A percentile compares a stretch with the other conserved stretches of the same genome.
phyloP scores from a whole-genome alignment of 1,140 invertebrate species.

The Drosophila orosa region DNA sequence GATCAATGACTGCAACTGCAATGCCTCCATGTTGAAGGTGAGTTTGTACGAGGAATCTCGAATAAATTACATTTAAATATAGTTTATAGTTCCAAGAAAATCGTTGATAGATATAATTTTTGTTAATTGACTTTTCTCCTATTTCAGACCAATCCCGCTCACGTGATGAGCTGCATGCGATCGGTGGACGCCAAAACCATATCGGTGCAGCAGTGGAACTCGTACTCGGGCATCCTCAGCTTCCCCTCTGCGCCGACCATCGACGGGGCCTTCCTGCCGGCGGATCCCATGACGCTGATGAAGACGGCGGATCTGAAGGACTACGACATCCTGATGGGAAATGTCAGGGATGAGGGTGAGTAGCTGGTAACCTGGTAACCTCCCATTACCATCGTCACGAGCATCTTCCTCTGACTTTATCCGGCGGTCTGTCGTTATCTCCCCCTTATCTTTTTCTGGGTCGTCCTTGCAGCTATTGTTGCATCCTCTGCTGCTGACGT shows the following conservation, averaged over 20 bases:
- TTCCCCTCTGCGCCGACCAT: constrained; percentile 95
- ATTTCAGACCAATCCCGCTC: constrained; percentile 85
- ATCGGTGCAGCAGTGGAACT: constrained; percentile 95
- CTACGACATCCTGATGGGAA: constrained; percentile 93
- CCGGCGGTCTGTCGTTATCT: neutral
- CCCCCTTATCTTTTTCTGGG: constrained; percentile 15
- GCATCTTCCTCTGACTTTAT: constrained; percentile 2
- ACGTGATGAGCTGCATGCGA: constrained; percentile 94
- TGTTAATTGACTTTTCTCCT: neutral
- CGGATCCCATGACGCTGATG: constrained; percentile 92
- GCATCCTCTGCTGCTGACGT: constrained; percentile 45
- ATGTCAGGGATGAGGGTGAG: constrained; percentile 95
- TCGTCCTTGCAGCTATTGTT: constrained; percentile 46
- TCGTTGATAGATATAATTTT: neutral
- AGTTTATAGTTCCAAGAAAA: neutral
- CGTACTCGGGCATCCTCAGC: constrained; percentile 94
- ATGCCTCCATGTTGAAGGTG: constrained; percentile 88
- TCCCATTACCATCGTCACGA: constrained; percentile 16
- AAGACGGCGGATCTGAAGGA: constrained; percentile 92
- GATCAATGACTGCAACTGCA: constrained; percentile 93
- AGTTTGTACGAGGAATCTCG: constrained; percentile 34
- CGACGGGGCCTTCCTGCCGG: constrained; percentile 92
- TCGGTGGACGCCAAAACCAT: constrained; percentile 93
- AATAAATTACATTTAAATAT: neutral
- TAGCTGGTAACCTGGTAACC: constrained; percentile 15